These are phyloP conservation scores for Abramis brama DNA, from an alignment of 2,113 vertebrate genomes.

Conservation along the genomic window DNA sequence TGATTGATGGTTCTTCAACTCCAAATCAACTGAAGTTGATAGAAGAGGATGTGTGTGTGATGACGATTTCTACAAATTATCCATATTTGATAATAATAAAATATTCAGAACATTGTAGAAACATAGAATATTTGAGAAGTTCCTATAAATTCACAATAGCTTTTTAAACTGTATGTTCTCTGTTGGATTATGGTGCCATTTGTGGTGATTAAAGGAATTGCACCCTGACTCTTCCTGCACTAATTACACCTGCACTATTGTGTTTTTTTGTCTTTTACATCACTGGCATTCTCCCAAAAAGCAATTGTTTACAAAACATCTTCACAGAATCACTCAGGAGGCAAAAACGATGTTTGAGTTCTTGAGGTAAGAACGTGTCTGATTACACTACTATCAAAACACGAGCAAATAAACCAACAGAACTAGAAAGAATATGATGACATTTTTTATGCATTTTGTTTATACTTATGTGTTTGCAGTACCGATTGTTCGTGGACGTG, in stretches of 20 bases:
- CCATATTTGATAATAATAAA: too few species aligned
- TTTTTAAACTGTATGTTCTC: not conserved
- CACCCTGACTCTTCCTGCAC: not conserved
- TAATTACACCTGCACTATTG: not conserved
- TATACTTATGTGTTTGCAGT: not conserved
- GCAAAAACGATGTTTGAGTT: slow-evolving; percentile 64
- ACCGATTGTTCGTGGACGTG: slow-evolving; percentile 69
- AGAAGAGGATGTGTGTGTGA: too few species aligned
- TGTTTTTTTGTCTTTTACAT: slow-evolving; percentile 45
- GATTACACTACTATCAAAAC: not conserved
- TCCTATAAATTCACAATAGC: not conserved
- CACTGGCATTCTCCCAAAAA: slow-evolving; percentile 1
- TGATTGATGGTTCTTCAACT: too few species aligned
- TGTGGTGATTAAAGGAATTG: not conserved
- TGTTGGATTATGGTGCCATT: not conserved
- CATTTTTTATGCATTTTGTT: not conserved
- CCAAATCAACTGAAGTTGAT: not conserved
- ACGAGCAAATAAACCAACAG: not conserved
- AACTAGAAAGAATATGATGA: not conserved
- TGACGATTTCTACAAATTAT: not conserved
- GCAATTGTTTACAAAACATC: slow-evolving; percentile 31
- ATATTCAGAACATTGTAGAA: not conserved
- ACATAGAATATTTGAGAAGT: not conserved
- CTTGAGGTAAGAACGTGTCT: slow-evolving; percentile 69
- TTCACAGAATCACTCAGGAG: slow-evolving; percentile 56